Base-by-base conservation (phyloP, 2,888 invertebrate species). In the Hydrotaea cyrtoneurina region DNA sequence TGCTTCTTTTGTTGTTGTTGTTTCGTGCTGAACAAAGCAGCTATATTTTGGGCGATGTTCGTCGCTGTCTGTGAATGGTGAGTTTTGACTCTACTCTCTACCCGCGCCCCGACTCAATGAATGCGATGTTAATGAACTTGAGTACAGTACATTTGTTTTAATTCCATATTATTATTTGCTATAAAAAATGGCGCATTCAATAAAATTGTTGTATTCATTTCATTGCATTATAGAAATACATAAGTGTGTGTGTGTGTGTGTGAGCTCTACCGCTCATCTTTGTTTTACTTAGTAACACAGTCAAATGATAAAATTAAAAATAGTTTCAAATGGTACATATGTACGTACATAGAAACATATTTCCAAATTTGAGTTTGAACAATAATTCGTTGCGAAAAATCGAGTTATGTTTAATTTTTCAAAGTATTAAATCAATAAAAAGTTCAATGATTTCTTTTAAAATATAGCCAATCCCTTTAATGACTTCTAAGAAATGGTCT, bases 101-200 rank as follows among this genome's bases (percentile, higher is more conserved):
- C 50, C 13, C 4, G 50, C n/a, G n/a, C n/a, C n/a, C 2, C 31
- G 7, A 50, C 2, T 50, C 13, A 50, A 50, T 50, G 55, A 55
- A 21, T 55, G 31, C 7, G 53, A 82, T 82, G 82, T 82, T 82
- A 82, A 78, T 82, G 82, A 82, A 82, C 82, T 82, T 82, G 82
- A 78, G 59, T 55, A 50, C n/a, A n/a, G n/a, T 5, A 50, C 50
- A 50, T 57, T 77, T 39, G 39, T 39, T 11, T 39, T 39, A 39
- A 39, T 39, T 39, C 39, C 39, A 11, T 39, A 39, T 8, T 39
- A 39, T 8, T 39, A 39, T 39, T 39, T 8, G 31, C 31, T 31
- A 31, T 4, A 31, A 31, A 31, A 31, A 31, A 31, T 31, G 39
- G 39, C 13, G 39, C 39, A 39, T 13, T n/a, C 50, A 50, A n/a